Evolutionary conservation across 2,888 invertebrate species (phyloP).

Genomic region (Aporophyla lueneburgensis): DNA sequence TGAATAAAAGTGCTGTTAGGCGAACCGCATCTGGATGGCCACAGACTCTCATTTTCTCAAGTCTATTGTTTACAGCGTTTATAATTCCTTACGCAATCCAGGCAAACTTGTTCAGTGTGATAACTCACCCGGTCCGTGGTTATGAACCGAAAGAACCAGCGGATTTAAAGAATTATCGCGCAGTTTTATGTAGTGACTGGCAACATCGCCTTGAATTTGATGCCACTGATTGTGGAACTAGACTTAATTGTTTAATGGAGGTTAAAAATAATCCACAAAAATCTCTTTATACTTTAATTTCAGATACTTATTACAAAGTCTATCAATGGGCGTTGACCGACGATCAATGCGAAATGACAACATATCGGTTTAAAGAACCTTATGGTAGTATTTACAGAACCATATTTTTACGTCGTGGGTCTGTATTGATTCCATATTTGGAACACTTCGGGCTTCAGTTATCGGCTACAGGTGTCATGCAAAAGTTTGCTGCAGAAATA

Average conservation of each 20-base stretch:
- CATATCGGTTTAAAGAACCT: constrained; percentile 63
- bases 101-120: constrained; percentile 68
- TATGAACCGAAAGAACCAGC: constrained; percentile 58
- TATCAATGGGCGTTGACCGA: constrained; percentile 65
- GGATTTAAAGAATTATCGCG: too few species aligned
- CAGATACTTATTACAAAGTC: background rate
- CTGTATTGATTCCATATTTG: constrained; percentile 58
- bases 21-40: constrained; percentile 60
- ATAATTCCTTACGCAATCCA: constrained; percentile 70
- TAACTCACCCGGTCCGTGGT: constrained; percentile 66
- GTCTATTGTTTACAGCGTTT: constrained; percentile 68
- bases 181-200: too few species aligned
- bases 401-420: constrained; percentile 72
- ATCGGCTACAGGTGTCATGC: too few species aligned
- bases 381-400: constrained; percentile 60
- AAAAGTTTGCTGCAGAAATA: too few species aligned
- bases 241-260: too few species aligned
- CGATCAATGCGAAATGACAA: constrained; percentile 53
- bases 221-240: too few species aligned
- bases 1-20: constrained; percentile 63
- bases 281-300: too few species aligned
- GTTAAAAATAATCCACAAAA: too few species aligned
- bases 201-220: too few species aligned
- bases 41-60: constrained; percentile 62
- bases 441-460: too few species aligned